Percentiles rank a stretch among this genome's conserved stretches.
These are phyloP conservation scores for Stichodactyla mertensii DNA, from an alignment of 64 coral and sea anemone species.

Conservation along the genomic window DNA sequence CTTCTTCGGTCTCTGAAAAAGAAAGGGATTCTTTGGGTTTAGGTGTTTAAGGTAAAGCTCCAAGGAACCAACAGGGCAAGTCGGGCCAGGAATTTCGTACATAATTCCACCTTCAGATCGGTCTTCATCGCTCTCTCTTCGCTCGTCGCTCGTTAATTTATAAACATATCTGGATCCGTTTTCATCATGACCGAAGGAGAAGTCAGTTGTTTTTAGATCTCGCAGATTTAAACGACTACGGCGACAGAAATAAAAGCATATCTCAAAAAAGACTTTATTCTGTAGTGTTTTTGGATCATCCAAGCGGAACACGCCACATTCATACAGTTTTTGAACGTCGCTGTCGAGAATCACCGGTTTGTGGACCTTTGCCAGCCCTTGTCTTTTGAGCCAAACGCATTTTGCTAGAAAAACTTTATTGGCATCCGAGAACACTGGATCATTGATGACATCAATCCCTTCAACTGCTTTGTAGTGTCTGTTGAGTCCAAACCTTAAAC, in stretches of 20 bases:
- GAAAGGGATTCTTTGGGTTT: slow-evolving; percentile 49
- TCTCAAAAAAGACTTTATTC: slow-evolving; percentile 60
- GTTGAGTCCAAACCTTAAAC: slow-evolving; percentile 39
- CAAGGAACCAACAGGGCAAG: slow-evolving; percentile 59
- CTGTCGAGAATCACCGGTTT: slow-evolving; percentile 33
- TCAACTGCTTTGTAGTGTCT: slow-evolving; percentile 37
- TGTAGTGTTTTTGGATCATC: slow-evolving; percentile 37
- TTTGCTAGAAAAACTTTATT: slow-evolving; percentile 28
- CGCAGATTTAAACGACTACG: slow-evolving; percentile 39
- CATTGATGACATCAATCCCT: slow-evolving; percentile 41
- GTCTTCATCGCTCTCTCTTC: slow-evolving; percentile 19
- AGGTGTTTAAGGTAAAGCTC: slow-evolving; percentile 51
- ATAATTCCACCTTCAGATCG: slow-evolving; percentile 28
- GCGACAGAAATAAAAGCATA: slow-evolving; percentile 43
- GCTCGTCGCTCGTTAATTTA: slow-evolving; percentile 24
- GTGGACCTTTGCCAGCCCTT: slow-evolving; percentile 45
- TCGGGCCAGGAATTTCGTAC: slow-evolving; percentile 47
- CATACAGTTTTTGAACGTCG: slow-evolving; percentile 43
- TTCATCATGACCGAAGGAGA: slow-evolving; percentile 21
- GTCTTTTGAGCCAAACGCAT: slow-evolving; percentile 28
- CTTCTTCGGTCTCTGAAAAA: slow-evolving; percentile 50
- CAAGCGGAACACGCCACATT: slow-evolving; percentile 23
- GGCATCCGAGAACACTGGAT: slow-evolving; percentile 14
- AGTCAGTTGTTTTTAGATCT: slow-evolving; percentile 39
- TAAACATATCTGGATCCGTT: slow-evolving; percentile 29